Conservation (phyloP, 2,888 invertebrate species). For the Thereva unica region DNA sequence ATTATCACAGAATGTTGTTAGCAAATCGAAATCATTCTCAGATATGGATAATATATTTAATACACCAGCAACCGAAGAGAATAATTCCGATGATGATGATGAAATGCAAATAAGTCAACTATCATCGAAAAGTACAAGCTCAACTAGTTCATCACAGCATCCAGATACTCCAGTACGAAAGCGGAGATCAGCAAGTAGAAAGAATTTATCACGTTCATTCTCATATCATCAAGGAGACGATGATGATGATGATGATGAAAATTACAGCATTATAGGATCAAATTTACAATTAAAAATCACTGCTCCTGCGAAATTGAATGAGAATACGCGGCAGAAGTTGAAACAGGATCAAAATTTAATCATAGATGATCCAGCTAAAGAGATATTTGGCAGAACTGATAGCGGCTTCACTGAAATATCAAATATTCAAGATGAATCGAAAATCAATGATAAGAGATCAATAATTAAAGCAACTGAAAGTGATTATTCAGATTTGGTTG, state of each 20-base stretch:
- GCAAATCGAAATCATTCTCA: slow-evolving; percentile 19
- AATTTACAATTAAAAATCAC: not conserved
- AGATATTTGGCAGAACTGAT: slow-evolving; percentile 51
- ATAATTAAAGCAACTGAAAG: not conserved
- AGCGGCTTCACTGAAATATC: slow-evolving; percentile 57
- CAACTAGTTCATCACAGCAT: slow-evolving; percentile 46
- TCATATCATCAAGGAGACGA: slow-evolving; percentile 48
- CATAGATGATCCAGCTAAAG: slow-evolving; percentile 14
- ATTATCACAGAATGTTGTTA: slow-evolving; percentile 17
- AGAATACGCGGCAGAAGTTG: too few relatives aligned
- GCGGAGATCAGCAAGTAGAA: slow-evolving; percentile 53
- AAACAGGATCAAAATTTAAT: not conserved
- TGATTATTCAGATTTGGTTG: not conserved
- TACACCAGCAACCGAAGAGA: not conserved
- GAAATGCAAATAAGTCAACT: slow-evolving; percentile 52
- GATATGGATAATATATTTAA: slow-evolving; percentile 21
- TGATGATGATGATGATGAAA: slow-evolving; percentile 43
- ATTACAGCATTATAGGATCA: not conserved
- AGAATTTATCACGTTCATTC: slow-evolving; percentile 57
- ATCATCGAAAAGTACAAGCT: slow-evolving; percentile 49
- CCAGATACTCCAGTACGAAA: slow-evolving; percentile 53
- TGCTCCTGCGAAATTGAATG: too few relatives aligned
- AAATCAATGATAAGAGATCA: slow-evolving; percentile 7
- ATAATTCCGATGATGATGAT: slow-evolving; percentile 45
- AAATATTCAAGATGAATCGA: slow-evolving; percentile 43